Evolutionary conservation across 1,140 invertebrate species (phyloP), one percentile per base, ranked within the genome.

Genomic region (Streblospio benedicti): DNA sequence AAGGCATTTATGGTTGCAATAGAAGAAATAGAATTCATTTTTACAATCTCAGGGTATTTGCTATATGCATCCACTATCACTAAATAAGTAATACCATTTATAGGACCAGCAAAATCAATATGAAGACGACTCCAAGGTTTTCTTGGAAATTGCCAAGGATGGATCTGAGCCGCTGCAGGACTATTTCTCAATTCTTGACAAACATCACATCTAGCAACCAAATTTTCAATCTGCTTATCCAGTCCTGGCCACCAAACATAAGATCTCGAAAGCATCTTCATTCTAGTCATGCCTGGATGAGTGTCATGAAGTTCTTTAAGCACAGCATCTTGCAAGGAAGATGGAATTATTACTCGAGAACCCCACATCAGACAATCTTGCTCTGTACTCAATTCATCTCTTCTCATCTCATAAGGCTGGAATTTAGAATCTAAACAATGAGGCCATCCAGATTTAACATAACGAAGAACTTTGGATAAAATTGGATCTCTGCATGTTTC

Each of bases 31-130:
- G 4, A 3, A 14, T 32, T 25, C 16, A 20, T 43, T 41, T 23
- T 4, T 32, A 38, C 4, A 25, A 18, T 38, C 18, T 56, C 53
- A 6, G 43, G 20, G 33, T 38, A 56, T 38, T 56, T 56, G n/a
- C 28, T 60, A 55, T 33, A 52, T 14, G 31, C 30, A 32, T 50
- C 59, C 14, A 51, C 47, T 25, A 61, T 20, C 33, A 63, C 52
- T 23, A 56, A 25, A 59, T 75, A 80, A 58, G 64, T 72, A 54
- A 70, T 63, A 0, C 65, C 66, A 32, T 69, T 54, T 47, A 77
- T 73, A n/a, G 73, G 77, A 9, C 79, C 78, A 43, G 28, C 32
- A 31, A 35, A 49, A 32, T 53, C 47, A 49, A 53, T 68, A 61
- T 83, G 49, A 18, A 55, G 58, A 23, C 31, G 60, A 12, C 28